Evolutionary conservation across 2,888 invertebrate genomes (phyloP).

Genomic region (Meiosimyza decipiens): DNA sequence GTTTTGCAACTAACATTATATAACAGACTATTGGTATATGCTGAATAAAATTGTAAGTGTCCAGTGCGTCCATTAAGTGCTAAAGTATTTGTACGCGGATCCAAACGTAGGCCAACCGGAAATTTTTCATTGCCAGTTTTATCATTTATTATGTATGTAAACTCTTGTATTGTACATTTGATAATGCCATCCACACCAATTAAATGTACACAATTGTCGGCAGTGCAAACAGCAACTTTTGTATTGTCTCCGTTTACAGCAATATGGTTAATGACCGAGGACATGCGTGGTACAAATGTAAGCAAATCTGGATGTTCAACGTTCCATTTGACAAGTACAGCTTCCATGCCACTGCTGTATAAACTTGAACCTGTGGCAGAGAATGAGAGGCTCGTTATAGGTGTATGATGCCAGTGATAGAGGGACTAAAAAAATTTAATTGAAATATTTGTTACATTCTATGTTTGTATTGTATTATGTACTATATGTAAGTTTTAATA

Average conservation of each 20-base stretch:
- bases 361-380: conserved; percentile 74
- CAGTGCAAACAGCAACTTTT: conserved; percentile 74
- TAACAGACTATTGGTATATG: conserved; percentile 73
- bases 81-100: conserved; percentile 74
- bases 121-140: conserved; percentile 67
- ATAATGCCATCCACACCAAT: conserved; percentile 70
- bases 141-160: conserved; percentile 71
- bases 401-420: conserved; percentile 83
- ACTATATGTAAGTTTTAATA: background rate
- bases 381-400: conserved; percentile 75
- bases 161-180: conserved; percentile 74
- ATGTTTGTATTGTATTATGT: background rate
- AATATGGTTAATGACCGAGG: conserved; percentile 75
- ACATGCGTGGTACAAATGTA: conserved; percentile 77
- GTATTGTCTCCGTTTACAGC: conserved; percentile 73
- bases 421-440: conserved; percentile 62
- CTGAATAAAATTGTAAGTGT: conserved; percentile 80
- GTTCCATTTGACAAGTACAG: conserved; percentile 82
- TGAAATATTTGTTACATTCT: background rate
- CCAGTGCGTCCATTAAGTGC: conserved; percentile 80
- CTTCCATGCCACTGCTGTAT: conserved; percentile 82
- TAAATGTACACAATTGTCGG: conserved; percentile 76
- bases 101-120: conserved; percentile 67
- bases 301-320: conserved; percentile 67
- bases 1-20: conserved; percentile 73